Percentiles rank a stretch among this genome's conserved stretches.
These are phyloP conservation scores for Aurelia coerulea DNA, from an alignment of 30 jellyfish, hydroid and myxozoan genomes.

Conservation along the genomic window DNA sequence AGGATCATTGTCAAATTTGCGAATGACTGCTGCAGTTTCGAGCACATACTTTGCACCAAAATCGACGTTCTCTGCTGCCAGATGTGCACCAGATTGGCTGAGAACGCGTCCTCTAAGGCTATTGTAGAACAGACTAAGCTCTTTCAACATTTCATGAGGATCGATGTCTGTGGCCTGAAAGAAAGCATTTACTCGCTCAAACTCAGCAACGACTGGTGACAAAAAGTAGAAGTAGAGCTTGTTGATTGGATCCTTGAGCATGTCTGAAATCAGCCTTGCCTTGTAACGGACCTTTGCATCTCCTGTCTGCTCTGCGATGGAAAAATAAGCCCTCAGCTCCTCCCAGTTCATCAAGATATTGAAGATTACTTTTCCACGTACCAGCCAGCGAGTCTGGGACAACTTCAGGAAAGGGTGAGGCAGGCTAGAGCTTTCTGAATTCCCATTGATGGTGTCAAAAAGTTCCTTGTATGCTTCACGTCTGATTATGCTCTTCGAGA, in stretches of 20 bases:
- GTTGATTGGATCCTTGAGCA: conserved; percentile 33
- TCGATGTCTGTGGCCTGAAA: too few species aligned
- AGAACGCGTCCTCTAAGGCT: conserved; percentile 35
- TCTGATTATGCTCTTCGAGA: conserved; percentile 41
- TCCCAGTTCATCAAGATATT: conserved; percentile 66
- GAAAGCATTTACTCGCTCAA: conserved; percentile 20
- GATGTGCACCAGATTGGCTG: conserved; percentile 17
- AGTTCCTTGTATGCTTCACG: conserved; percentile 70
- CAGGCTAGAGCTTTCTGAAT: conserved; percentile 49
- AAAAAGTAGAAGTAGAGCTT: conserved; percentile 45
- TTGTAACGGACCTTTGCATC: conserved; percentile 43
- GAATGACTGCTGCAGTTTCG: conserved; percentile 11
- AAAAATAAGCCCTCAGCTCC: conserved; percentile 61
- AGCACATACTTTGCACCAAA: conserved; percentile 56
- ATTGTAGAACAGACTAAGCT: conserved; percentile 39
- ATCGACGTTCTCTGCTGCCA: conserved; percentile 24
- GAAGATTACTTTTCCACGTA: conserved; percentile 66
- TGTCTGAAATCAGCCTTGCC: conserved; percentile 53
- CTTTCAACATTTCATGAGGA: conserved; percentile 12
- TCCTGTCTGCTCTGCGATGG: conserved; percentile 60
- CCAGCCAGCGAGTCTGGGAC: conserved; percentile 72
- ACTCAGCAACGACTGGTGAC: conserved; percentile 58
- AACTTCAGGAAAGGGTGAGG: conserved; percentile 77
- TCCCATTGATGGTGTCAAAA: conserved; percentile 45
- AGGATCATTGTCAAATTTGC: conserved; percentile 21